Conservation (phyloP, 2,113 vertebrate species). For the Jaculus jaculus region DNA sequence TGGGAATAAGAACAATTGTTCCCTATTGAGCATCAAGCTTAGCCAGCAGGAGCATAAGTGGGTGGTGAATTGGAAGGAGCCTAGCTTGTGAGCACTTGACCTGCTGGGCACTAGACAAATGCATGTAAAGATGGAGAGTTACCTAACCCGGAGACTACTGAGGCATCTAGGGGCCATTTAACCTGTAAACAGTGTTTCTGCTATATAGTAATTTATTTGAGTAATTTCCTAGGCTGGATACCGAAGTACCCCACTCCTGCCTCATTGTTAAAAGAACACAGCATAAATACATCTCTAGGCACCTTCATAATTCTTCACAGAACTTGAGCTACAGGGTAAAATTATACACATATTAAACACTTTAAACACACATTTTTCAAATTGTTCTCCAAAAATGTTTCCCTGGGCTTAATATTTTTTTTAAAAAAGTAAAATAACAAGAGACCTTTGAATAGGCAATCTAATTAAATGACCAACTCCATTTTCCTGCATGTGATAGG, state of each 20-base stretch:
- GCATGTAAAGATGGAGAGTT: neutral
- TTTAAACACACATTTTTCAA: slow-evolving; percentile 55
- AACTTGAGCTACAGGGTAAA: slow-evolving; percentile 42
- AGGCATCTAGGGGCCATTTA: neutral
- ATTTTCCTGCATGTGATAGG: slow-evolving; percentile 25
- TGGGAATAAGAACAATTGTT: neutral
- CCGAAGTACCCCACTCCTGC: neutral
- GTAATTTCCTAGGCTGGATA: slow-evolving; percentile 42
- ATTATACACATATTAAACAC: slow-evolving; percentile 54
- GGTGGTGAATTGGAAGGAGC: neutral
- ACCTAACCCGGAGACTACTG: neutral
- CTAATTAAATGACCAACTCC: slow-evolving; percentile 31
- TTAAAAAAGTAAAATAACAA: slow-evolving; percentile 62
- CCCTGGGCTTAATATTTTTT: slow-evolving; percentile 52
- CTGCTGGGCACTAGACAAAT: neutral
- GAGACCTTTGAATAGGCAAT: slow-evolving; percentile 20
- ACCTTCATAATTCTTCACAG: slow-evolving; percentile 35
- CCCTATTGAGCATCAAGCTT: neutral
- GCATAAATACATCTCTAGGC: slow-evolving; percentile 20
- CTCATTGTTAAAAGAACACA: slow-evolving; percentile 39
- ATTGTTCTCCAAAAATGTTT: slow-evolving; percentile 31
- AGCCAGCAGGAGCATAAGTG: neutral
- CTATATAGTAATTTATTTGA: slow-evolving; percentile 12
- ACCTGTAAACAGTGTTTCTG: slow-evolving; percentile 27
- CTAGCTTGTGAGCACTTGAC: neutral